phyloP scores from a whole-genome alignment of 2,888 invertebrate species.

The Dolichopus griseipennis region DNA sequence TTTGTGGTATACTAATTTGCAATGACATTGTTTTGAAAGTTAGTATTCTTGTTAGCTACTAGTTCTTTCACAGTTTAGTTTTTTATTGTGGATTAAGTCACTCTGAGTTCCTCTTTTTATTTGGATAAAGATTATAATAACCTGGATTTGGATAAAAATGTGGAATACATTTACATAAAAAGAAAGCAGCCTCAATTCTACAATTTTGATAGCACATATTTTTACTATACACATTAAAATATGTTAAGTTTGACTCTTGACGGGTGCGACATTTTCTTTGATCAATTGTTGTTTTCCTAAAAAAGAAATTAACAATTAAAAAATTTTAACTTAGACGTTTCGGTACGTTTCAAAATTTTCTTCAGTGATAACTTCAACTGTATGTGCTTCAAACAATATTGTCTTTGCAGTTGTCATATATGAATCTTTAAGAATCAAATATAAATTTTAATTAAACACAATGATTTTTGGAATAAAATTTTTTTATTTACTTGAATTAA shows the following conservation, averaged over 20 bases:
- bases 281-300: slow-evolving; percentile 29
- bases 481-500: slow-evolving; percentile 11
- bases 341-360: slow-evolving; percentile 30
- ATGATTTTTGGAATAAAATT: not conserved
- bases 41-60: no score
- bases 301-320: not conserved
- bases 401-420: not conserved
- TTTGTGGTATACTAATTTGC: no score
- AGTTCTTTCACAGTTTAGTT: no score
- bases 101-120: slow-evolving; percentile 13
- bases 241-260: slow-evolving; percentile 38
- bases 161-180: slow-evolving; percentile 40
- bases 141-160: slow-evolving; percentile 42
- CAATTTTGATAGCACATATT: slow-evolving; percentile 40
- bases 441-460: not conserved
- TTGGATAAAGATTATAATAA: no score
- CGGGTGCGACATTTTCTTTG: slow-evolving; percentile 40
- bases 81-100: no score
- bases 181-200: slow-evolving; percentile 36
- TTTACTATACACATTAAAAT: slow-evolving; percentile 38
- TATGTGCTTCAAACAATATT: slow-evolving; percentile 14
- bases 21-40: no score
- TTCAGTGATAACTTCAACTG: slow-evolving; percentile 34
- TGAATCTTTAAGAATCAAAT: not conserved
- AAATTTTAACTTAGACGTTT: not conserved